Conservation (phyloP, 2,113 vertebrate species). For the Salminus brasiliensis region DNA sequence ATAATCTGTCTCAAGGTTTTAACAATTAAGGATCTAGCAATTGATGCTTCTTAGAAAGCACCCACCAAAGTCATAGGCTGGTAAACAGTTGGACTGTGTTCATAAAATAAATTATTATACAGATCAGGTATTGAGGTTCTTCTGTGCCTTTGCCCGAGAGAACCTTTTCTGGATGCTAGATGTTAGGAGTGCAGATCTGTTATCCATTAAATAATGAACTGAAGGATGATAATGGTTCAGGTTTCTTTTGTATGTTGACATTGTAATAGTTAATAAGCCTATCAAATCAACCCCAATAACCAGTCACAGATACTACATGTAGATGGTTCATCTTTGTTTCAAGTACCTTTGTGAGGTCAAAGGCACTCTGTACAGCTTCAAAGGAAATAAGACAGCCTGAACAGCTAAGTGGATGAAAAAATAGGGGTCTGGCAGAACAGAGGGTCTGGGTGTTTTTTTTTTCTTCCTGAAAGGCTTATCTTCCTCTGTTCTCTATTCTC, state of each 20-base stretch:
- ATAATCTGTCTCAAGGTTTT: no score
- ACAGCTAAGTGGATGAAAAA: slow-evolving; percentile 35
- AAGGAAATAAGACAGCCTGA: slow-evolving; percentile 19
- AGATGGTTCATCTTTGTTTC: neutral
- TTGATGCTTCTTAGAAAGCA: no score
- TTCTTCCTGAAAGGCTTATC: slow-evolving; percentile 57
- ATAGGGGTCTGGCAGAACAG: slow-evolving; percentile 43
- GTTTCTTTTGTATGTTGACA: neutral
- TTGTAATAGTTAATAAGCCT: neutral
- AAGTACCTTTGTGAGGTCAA: neutral
- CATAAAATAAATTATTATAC: no score
- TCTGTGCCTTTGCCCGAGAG: no score
- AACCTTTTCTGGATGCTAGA: no score
- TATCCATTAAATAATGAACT: neutral
- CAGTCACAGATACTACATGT: neutral
- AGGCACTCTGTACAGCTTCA: slow-evolving; percentile 17
- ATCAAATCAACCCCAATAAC: neutral
- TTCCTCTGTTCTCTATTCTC: slow-evolving; percentile 51
- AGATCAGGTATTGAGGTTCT: no score
- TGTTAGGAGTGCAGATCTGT: no score
- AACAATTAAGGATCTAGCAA: no score
- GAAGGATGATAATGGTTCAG: neutral
- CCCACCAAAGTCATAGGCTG: no score
- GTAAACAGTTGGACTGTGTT: no score
- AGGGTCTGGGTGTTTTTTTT: slow-evolving; percentile 38